Evolutionary conservation across 2,113 vertebrate species (phyloP).

Genomic region (Pygoscelis adeliae): DNA sequence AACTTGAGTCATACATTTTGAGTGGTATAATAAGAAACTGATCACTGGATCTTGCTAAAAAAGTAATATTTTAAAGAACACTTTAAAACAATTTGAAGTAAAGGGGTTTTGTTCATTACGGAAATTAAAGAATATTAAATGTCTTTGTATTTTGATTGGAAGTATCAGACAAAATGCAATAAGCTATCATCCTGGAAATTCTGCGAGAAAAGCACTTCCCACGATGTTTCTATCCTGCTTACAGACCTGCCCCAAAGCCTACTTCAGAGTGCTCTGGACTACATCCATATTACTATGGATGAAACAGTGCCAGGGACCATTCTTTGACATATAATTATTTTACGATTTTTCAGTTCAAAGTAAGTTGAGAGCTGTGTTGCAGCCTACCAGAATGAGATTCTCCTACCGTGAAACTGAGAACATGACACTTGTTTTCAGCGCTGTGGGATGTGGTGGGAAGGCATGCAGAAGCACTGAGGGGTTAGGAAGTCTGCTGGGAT

Average conservation of each 20-base stretch:
- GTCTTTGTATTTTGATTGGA: neutral
- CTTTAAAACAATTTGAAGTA: neutral
- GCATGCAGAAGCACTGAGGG: neutral
- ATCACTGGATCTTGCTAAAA: neutral
- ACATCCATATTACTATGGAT: neutral
- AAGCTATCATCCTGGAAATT: neutral
- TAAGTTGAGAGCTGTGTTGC: neutral
- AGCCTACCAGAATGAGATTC: neutral
- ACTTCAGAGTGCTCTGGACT: neutral
- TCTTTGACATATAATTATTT: neutral
- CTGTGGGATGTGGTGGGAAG: neutral
- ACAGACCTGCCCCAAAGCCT: neutral
- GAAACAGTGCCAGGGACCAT: neutral
- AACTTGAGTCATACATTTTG: neutral
- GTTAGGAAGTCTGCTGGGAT: neutral
- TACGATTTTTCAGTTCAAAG: neutral
- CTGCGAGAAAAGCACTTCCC: neutral
- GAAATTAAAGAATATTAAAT: neutral
- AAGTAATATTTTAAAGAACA: neutral
- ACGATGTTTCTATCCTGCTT: neutral
- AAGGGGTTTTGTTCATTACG: neutral
- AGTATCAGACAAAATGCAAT: neutral
- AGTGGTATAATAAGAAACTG: neutral
- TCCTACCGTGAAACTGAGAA: neutral
- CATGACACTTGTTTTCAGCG: accelerated